Evolutionary conservation across 2,113 vertebrate genomes (phyloP).

Genomic region (Chaetorhynchus papuensis): DNA sequence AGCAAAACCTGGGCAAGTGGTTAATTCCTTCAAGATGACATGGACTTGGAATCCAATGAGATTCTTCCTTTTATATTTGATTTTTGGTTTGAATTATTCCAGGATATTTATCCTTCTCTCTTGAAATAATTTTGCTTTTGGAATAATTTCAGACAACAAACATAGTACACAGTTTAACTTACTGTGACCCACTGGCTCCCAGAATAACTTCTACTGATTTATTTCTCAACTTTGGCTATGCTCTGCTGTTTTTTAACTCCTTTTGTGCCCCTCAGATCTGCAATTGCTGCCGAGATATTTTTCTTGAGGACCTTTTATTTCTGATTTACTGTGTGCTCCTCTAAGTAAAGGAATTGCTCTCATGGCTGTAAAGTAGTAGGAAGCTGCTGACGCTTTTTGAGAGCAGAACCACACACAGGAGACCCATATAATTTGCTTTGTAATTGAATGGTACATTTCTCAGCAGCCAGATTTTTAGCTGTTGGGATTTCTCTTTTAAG

Average conservation of each 20-base stretch:
- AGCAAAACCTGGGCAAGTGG: not conserved
- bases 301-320: not conserved
- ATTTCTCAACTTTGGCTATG: not conserved
- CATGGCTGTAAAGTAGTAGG: not conserved
- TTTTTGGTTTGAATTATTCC: slow-evolving; percentile 22
- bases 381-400: not conserved
- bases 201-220: not conserved
- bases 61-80: not conserved
- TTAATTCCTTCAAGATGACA: not conserved
- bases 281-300: not conserved
- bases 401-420: slow-evolving; percentile 7
- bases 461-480: not conserved
- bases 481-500: not conserved
- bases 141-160: slow-evolving; percentile 27
- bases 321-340: not conserved
- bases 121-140: slow-evolving; percentile 8
- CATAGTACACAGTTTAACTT: not conserved
- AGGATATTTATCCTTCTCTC: not conserved
- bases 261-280: not conserved
- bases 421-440: not conserved
- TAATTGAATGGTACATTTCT: slow-evolving; percentile 18
- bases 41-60: not conserved
- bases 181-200: not conserved
- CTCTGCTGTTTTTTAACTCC: not conserved
- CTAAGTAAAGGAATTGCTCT: not conserved